A percentile compares a stretch with the other conserved stretches of the same genome.
Conservation (phyloP, 1,140 invertebrate genomes). For the Apis mellifera region Amel_HAv3.1 CM009940.2:778501-779000, state of each 20-base stretch:
- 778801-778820: background rate
- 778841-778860: background rate
- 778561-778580: too few relatives aligned
- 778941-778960: too few relatives aligned
- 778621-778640: background rate
- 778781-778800: background rate
- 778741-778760: slow-evolving; percentile 12
- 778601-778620: background rate
- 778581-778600: too few relatives aligned
- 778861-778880: background rate
- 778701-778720: background rate
- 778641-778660: background rate
- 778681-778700: background rate
- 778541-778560: too few relatives aligned
- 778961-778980: too few relatives aligned
- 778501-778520: too few relatives aligned
- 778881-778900: background rate
- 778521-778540: too few relatives aligned
- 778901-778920: too few relatives aligned
- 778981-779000: too few relatives aligned
- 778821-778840: slow-evolving; percentile 16
- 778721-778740: background rate
- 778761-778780: background rate
- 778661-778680: slow-evolving; percentile 37
- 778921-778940: too few relatives aligned